Evolutionary conservation across 2,113 vertebrate species (phyloP).

Genomic region (Grammatotria lemairii): DNA sequence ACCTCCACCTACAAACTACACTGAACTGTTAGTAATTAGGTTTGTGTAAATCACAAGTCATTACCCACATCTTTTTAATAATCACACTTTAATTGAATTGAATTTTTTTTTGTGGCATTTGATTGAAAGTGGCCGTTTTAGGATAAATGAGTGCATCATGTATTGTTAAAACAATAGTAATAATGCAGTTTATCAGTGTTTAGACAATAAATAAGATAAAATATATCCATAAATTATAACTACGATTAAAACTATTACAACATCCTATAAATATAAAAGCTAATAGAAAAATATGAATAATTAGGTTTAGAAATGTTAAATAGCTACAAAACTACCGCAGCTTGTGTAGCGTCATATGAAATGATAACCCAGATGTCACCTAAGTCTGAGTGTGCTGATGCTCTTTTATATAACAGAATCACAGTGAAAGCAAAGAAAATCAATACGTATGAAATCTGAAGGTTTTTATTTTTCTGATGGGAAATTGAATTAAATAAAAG

Average conservation of each 20-base stretch:
- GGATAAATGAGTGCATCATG: not conserved
- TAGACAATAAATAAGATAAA: not conserved
- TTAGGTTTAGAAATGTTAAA: not conserved
- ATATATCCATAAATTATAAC: rapidly evolving
- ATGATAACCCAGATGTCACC: not conserved
- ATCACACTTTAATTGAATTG: not conserved
- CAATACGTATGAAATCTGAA: rapidly evolving
- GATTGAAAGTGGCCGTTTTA: rapidly evolving
- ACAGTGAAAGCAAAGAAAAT: not conserved
- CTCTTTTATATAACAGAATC: not conserved
- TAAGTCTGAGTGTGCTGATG: not conserved
- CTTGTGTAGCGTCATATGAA: rapidly evolving
- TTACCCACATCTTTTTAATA: rapidly evolving
- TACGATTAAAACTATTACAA: rapidly evolving
- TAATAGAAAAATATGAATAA: not conserved
- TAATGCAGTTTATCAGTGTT: not conserved
- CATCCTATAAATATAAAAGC: not conserved
- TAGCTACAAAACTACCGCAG: not conserved
- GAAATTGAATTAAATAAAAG: rapidly evolving
- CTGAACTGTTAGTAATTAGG: not conserved
- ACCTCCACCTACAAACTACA: not conserved
- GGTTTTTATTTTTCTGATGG: not conserved
- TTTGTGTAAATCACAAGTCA: not conserved
- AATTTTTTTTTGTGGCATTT: not conserved
- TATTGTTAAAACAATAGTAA: not conserved